Evolutionary conservation across 2,797 vertebrate genomes (phyloP).

Genomic region (Lutjanus campechanus): DNA sequence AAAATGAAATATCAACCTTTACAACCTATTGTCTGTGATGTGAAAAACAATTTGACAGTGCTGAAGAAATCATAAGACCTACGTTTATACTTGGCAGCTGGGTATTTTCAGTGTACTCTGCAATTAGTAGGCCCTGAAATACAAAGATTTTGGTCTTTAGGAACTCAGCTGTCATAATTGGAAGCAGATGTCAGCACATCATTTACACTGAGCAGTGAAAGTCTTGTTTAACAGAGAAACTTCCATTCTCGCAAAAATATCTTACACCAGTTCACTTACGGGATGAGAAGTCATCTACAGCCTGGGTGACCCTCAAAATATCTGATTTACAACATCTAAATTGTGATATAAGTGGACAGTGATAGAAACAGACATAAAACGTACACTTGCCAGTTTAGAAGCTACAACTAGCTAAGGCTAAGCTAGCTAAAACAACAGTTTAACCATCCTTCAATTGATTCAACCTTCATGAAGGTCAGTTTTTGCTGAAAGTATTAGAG

Average conservation of each 20-base stretch:
- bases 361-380: background rate
- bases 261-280: background rate
- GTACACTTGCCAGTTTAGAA: background rate
- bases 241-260: no score
- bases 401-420: background rate
- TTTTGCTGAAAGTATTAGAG: background rate
- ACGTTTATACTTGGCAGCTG: background rate
- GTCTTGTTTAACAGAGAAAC: background rate
- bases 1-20: no score
- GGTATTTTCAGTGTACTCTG: background rate
- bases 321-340: background rate
- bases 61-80: background rate
- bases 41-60: background rate
- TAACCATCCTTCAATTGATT: background rate
- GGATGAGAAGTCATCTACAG: background rate
- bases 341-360: background rate
- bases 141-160: background rate
- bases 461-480: background rate
- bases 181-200: background rate
- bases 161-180: background rate
- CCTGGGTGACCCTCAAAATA: background rate
- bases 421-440: background rate
- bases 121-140: background rate
- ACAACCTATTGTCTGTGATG: background rate
- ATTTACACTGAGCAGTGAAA: background rate